phyloP scores from a whole-genome alignment of 2,797 vertebrate genomes.

The Chelmon rostratus region DNA sequence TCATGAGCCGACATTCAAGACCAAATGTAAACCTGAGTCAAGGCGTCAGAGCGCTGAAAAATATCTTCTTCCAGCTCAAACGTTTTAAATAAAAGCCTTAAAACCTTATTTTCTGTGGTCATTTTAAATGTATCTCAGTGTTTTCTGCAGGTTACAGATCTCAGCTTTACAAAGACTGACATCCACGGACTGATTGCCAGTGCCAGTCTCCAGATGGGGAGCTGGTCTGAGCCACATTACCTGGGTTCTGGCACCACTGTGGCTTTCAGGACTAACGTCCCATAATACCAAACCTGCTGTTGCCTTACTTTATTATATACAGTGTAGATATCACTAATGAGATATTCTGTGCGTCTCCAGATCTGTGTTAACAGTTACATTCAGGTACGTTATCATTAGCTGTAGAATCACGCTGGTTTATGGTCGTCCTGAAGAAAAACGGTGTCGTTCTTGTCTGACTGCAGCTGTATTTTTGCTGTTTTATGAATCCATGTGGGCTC shows the following conservation, averaged over 20 bases:
- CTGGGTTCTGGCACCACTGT: conserved; percentile 18
- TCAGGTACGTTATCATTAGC: no score
- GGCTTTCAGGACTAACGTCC: not conserved
- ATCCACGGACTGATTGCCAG: conserved; percentile 17
- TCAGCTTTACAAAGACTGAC: conserved; percentile 15
- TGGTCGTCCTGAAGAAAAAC: no score
- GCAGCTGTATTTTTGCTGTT: not conserved
- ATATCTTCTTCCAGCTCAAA: no score
- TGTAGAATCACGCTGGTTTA: not conserved
- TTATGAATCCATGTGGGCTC: not conserved
- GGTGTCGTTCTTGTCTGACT: not conserved
- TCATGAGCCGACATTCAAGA: conserved; percentile 1
- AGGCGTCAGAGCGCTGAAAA: not conserved
- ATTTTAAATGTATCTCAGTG: not conserved
- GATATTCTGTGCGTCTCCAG: no score
- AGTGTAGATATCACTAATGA: no score
- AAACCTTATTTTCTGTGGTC: not conserved
- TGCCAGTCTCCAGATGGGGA: conserved; percentile 30
- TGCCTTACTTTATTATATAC: not conserved
- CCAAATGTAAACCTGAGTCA: not conserved
- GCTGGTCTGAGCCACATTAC: conserved; percentile 15
- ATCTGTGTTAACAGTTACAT: not conserved
- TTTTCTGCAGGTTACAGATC: not conserved
- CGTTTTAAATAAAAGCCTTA: not conserved
- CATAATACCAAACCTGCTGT: not conserved